Evolutionary conservation across 2,797 vertebrate species (phyloP), one percentile per base, ranked within the genome.

Genomic region (Mionectes olivaceus): DNA sequence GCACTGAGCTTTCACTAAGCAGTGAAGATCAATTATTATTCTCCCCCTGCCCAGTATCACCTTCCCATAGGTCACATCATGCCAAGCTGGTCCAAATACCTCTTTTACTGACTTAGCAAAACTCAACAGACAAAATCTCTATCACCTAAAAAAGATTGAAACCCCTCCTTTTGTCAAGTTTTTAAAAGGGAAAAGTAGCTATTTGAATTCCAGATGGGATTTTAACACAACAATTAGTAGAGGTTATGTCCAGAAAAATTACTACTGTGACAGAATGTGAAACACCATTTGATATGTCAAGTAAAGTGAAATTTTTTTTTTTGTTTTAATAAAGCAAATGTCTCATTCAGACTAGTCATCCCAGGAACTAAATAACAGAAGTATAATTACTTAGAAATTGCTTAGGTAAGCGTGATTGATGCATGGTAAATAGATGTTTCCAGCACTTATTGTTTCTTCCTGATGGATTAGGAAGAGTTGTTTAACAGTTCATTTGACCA

Each of bases 401-500:
- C 98, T 93, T 97, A 97, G 97, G 96, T 98, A 98, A 98, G 98
- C 97, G 96, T 98, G 98, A 98, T 98, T 98, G 98, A 98, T 98
- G 98, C 98, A 96, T 92, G 96, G 98, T 98, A 98, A 98, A 98
- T 97, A 97, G 97, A 98, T 97, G 98, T 98, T 97, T 98, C 98
- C 96, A 97, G 97, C 94, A 96, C 98, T 98, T 97, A 97, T 98
- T 99, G 98, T 99, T 98, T 98, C 97, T 96, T 95, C 94, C 93
- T 91, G 93, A 97, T 95, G 97, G 97, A 98, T 98, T 98, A 98
- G 97, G 97, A 97, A 97, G 96, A 98, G 97, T 98, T 98, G 98
- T 98, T 98, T 98, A 98, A 98, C 98, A 98, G 97, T 98, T 99
- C 98, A 98, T 98, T 98, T 98, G 98, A 98, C 98, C 98, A 96